Conservation (phyloP, 2,888 invertebrate genomes). For the Cosmia pyralina region DNA sequence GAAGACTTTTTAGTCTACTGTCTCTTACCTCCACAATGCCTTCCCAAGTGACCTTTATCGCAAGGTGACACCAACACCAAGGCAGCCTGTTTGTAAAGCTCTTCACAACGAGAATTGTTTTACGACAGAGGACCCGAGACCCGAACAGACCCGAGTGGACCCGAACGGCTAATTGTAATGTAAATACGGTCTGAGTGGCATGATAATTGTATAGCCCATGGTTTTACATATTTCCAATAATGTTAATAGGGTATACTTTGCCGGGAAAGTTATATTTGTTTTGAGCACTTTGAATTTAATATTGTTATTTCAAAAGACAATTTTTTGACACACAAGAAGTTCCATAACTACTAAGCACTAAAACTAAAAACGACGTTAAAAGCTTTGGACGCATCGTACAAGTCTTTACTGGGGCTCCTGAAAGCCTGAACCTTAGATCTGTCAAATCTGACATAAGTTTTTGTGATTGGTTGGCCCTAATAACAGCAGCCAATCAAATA, state of each 20-base stretch:
- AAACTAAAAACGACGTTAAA: background rate
- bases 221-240: constrained; percentile 41
- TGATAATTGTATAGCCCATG: constrained; percentile 25
- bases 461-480: background rate
- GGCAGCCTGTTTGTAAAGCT: constrained; percentile 65
- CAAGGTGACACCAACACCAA: constrained; percentile 58
- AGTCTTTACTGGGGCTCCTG: too few relatives aligned
- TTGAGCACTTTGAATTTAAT: constrained; percentile 7
- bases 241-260: constrained; percentile 25
- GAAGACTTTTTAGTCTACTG: constrained; percentile 17
- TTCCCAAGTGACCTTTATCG: constrained; percentile 34
- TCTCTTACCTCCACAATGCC: background rate
- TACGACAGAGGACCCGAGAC: constrained; percentile 44
- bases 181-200: constrained; percentile 50
- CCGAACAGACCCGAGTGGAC: constrained; percentile 31
- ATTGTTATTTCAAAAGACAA: background rate
- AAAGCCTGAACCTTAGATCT: background rate
- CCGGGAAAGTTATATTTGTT: constrained; percentile 5
- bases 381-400: background rate
- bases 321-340: background rate
- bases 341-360: background rate
- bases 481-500: background rate
- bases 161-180: constrained; percentile 54
- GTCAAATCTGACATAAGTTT: background rate
- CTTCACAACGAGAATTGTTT: constrained; percentile 63